Base-by-base conservation (phyloP, 2,113 vertebrate genomes). In the Sinocyclocheilus grahami region DNA sequence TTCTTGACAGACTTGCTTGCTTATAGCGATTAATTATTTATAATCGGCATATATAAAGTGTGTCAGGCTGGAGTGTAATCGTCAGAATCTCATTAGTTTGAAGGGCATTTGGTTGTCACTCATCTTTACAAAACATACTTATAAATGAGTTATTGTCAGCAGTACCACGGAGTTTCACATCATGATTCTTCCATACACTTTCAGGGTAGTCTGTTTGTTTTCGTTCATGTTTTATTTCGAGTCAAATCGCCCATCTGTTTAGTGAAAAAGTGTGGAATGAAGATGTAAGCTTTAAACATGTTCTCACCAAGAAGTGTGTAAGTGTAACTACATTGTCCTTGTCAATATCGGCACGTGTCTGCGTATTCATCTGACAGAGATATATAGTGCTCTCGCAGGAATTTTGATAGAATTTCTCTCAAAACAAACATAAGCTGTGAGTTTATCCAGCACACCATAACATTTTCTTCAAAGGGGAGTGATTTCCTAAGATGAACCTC, bases 21-120 rank as follows among this genome's bases (percentile, higher is more conserved):
- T 92, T 91, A 90, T 93, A 77, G 87, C 87, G 86, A 94, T 93
- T 91, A 93, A 92, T 94, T 95, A 93, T 96, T 95, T 94, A 94
- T 93, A 92, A 92, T 58, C 84, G 85, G 87, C 90, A 67, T 89
- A 92, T 87, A 91, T 92, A 88, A 92, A 93, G 87, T 91, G 91
- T 94, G 88, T 90, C 91, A 91, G 65, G 84, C 84, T 90, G 88
- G 88, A 88, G 91, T 93, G 93, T 93, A 87, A 94, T 87, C 90
- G 90, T 92, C 90, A 91, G 90, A 89, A 75, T 90, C 91, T 94
- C 90, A 92, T 93, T 92, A 92, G 86, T 89, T 91, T 90, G 93
- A 94, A 94, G 92, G 91, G 82, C 92, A 95, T 92, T 91, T 90
- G 88, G 89, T 90, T 94, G 91, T 93, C 91, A 93, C 83, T 95